Percentiles rank a stretch among this genome's conserved stretches.
These are phyloP conservation scores for Rhodeus uyekii DNA, from an alignment of 2,797 vertebrate species.

Conservation along the genomic window DNA sequence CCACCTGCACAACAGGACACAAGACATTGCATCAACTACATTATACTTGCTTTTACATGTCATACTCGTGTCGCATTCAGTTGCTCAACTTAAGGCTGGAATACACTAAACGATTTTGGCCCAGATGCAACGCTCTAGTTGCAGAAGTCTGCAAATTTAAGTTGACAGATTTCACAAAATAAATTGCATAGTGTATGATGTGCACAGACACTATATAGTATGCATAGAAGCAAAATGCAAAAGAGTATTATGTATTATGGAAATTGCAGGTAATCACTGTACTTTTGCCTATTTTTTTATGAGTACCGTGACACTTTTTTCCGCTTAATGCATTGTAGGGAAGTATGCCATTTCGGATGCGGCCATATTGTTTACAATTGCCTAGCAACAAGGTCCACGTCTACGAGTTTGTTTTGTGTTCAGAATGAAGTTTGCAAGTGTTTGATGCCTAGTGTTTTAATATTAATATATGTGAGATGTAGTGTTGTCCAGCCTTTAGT, in stretches of 20 bases:
- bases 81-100: not conserved
- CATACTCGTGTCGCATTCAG: not conserved
- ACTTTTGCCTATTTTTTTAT: too few relatives aligned
- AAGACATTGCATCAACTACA: not conserved
- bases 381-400: not conserved
- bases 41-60: not conserved
- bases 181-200: not conserved
- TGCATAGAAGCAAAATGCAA: too few relatives aligned
- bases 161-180: not conserved
- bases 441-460: not conserved
- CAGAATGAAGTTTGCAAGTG: not conserved
- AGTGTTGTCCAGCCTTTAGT: not conserved
- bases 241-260: too few relatives aligned
- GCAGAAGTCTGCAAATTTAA: not conserved
- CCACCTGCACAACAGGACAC: constrained; percentile 76
- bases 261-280: too few relatives aligned
- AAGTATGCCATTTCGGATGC: not conserved
- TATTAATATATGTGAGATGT: not conserved
- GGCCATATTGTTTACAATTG: not conserved
- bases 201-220: too few relatives aligned
- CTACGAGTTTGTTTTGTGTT: not conserved
- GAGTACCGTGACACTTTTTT: too few relatives aligned
- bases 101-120: not conserved
- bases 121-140: not conserved
- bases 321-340: not conserved